Conservation (phyloP, 1,140 invertebrate genomes). For the Spodoptera frugiperda region DNA sequence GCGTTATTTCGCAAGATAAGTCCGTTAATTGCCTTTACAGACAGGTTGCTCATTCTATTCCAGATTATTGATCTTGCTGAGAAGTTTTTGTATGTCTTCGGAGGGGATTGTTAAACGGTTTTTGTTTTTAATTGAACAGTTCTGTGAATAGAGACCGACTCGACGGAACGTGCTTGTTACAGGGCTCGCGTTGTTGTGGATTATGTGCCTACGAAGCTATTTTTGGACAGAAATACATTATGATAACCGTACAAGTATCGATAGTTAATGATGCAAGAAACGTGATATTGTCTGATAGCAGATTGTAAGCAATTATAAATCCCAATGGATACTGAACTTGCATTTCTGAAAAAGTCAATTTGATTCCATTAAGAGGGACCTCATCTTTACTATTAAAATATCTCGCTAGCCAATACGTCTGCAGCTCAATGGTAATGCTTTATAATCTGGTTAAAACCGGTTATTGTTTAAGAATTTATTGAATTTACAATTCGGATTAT, state of each 20-base stretch:
- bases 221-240: neutral
- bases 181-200: constrained; percentile 11
- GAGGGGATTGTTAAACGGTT: constrained; percentile 68
- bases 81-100: constrained; percentile 78
- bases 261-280: no score
- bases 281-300: no score
- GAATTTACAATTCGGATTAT: constrained; percentile 65
- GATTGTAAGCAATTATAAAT: no score
- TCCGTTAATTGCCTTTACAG: constrained; percentile 78
- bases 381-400: no score
- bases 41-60: constrained; percentile 70
- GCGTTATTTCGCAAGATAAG: constrained; percentile 76
- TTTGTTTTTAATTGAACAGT: constrained; percentile 65
- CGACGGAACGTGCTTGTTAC: constrained; percentile 49
- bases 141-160: constrained; percentile 51
- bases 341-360: neutral
- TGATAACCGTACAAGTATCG: no score
- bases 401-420: constrained; percentile 38
- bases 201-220: neutral
- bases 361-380: neutral
- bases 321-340: no score
- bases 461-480: constrained; percentile 70
- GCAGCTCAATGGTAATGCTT: constrained; percentile 60
- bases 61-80: constrained; percentile 72
- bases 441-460: constrained; percentile 58